Percentiles rank a stretch among this genome's conserved stretches.
phyloP scores from a whole-genome alignment of 30 jellyfish, hydroid and myxozoan species.

The Aurelia sp. region DNA sequence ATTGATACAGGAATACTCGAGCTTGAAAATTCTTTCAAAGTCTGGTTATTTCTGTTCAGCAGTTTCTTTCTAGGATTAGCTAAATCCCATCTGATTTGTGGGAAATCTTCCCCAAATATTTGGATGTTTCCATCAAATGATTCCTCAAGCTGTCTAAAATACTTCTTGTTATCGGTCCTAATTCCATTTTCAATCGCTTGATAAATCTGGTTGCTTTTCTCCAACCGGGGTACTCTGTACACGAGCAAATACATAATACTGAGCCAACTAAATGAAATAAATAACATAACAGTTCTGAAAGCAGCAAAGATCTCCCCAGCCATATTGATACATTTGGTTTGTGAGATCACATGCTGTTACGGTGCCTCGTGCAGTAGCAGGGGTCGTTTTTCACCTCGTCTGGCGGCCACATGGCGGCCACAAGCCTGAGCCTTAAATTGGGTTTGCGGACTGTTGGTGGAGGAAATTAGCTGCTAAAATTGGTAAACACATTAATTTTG shows the following conservation, averaged over 20 bases:
- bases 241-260: conserved; percentile 66
- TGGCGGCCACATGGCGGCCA: too few relatives aligned
- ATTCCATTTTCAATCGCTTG: conserved; percentile 9
- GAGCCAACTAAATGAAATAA: conserved; percentile 63
- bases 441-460: too few relatives aligned
- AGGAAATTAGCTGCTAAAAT: neutral
- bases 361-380: conserved; percentile 5
- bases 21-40: neutral
- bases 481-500: neutral
- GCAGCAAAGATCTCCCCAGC: conserved; percentile 80
- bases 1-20: conserved; percentile 1
- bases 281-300: conserved; percentile 61
- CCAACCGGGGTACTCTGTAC: conserved; percentile 52
- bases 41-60: neutral
- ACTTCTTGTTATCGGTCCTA: neutral
- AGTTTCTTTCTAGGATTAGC: conserved; percentile 20
- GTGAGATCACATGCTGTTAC: conserved; percentile 47
- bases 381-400: neutral
- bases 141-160: neutral
- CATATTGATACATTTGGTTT: conserved; percentile 18
- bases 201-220: conserved; percentile 6
- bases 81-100: conserved; percentile 6
- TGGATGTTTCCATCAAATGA: conserved; percentile 20
- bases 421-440: too few relatives aligned
- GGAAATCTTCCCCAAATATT: conserved; percentile 50